Conservation (phyloP, 2,113 vertebrate species). For the Empidonax alnorum region DNA sequence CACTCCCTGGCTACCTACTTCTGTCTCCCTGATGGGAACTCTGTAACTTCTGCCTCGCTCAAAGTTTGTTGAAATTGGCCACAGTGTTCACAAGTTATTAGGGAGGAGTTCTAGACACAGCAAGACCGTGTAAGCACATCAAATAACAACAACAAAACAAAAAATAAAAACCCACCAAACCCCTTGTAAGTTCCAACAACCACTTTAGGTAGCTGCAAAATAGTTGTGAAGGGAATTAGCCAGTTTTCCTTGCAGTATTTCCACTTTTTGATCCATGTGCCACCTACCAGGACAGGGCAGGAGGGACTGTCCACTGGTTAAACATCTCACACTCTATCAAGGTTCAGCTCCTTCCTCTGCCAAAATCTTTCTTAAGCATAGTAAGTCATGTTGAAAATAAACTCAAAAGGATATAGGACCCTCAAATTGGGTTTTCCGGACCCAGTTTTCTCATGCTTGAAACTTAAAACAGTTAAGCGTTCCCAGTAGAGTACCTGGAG, state of each 20-base stretch:
- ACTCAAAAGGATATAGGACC: background rate
- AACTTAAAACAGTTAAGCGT: rapidly evolving
- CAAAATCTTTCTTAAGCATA: background rate
- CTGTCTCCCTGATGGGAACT: background rate
- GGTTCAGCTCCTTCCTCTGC: background rate
- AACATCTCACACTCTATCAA: background rate
- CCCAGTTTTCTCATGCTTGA: background rate
- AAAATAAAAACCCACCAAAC: background rate
- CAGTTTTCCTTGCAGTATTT: background rate
- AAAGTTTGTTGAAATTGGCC: background rate
- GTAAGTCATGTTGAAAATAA: background rate
- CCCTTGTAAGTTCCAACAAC: background rate
- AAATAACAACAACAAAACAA: background rate
- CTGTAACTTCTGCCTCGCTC: background rate
- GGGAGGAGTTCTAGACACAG: background rate
- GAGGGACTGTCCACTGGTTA: background rate
- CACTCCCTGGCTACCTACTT: background rate
- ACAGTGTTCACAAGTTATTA: background rate
- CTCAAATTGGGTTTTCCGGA: background rate
- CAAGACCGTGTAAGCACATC: background rate
- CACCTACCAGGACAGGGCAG: background rate
- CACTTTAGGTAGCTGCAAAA: background rate
- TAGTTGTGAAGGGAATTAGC: background rate
- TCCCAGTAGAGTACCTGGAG: background rate
- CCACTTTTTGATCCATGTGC: background rate